Base-by-base conservation (phyloP, 2,888 invertebrate genomes). In the Caenorhabditis wallacei region DNA sequence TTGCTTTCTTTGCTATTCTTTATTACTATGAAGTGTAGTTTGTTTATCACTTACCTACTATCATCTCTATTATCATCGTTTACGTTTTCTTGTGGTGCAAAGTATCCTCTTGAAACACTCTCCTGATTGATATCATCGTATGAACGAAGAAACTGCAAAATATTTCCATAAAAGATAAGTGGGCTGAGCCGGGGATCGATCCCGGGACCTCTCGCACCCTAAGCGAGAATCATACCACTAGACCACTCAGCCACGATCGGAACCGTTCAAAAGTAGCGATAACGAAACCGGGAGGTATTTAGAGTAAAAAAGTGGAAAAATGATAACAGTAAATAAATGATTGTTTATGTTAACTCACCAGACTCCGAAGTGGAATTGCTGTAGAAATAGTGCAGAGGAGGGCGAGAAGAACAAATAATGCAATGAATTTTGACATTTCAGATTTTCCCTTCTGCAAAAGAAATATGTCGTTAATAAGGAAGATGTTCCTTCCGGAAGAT, bases 211-310 rank as follows among this genome's bases (percentile, higher is more conserved):
- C 90, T 92, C 91, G 91, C 91, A 92, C 91, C 90, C 92, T 91
- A 91, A 91, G 91, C 91, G 90, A 92, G 90, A 91, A 91, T 91
- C 91, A 92, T 91, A 90, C 91, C 91, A 90, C 92, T 92, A 92
- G 91, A 91, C 91, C 91, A 92, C 88, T 88, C 87, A 87, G 87
- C 87, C 86, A 64, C 75, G 54, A 1, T 22, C 4, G 13, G 11
- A 7, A 2, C 2, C 13, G n/a, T 18, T n/a, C 18, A n/a, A 48
- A 18, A 18, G 46, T 18, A 18, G 18, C 48, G 43, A 63, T 63
- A 54, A 72, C 13, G 13, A 35, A 43, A 48, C 57, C 46, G 11
- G 8, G 13, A 7, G 24, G 59, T n/a, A 30, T 26, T 40, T 2
- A 22, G n/a, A 18, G 43, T 4, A 22, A 16, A 20, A 56, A 37